Conservation (phyloP, 2,888 invertebrate species). For the Troides helena region DNA sequence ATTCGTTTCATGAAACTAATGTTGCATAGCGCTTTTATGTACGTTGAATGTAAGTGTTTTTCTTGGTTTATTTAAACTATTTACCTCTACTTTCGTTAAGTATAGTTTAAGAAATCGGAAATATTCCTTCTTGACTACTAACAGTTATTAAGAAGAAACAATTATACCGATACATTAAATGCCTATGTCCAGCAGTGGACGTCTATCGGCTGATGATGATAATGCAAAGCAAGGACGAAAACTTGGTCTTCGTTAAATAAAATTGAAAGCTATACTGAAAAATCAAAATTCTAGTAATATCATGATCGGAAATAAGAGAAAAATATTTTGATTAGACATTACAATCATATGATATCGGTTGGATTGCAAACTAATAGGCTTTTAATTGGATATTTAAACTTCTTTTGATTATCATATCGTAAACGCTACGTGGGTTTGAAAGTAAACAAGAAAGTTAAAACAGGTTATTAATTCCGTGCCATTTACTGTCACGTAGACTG, state of each 20-base stretch:
- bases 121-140: no score
- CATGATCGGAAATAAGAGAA: no score
- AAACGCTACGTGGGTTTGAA: conserved; percentile 52
- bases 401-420: conserved; percentile 39
- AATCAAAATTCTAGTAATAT: no score
- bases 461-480: conserved; percentile 66
- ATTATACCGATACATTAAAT: no score
- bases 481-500: conserved; percentile 74
- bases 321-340: conserved; percentile 2
- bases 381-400: neutral
- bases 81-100: no score
- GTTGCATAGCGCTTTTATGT: conserved; percentile 46
- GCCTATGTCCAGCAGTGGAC: no score
- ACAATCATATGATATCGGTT: neutral
- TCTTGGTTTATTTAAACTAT: neutral
- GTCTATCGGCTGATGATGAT: no score
- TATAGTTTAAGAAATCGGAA: no score
- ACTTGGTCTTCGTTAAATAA: no score
- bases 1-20: conserved; percentile 56
- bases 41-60: neutral
- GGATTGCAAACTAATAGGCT: neutral
- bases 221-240: no score
- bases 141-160: no score
- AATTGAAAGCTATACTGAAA: no score
- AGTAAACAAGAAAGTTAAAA: conserved; percentile 62